A percentile compares a stretch with the other conserved stretches of the same genome.
These are phyloP conservation scores for Leptoclinus maculatus DNA, from an alignment of 2,797 vertebrate genomes.

Conservation along the genomic window DNA sequence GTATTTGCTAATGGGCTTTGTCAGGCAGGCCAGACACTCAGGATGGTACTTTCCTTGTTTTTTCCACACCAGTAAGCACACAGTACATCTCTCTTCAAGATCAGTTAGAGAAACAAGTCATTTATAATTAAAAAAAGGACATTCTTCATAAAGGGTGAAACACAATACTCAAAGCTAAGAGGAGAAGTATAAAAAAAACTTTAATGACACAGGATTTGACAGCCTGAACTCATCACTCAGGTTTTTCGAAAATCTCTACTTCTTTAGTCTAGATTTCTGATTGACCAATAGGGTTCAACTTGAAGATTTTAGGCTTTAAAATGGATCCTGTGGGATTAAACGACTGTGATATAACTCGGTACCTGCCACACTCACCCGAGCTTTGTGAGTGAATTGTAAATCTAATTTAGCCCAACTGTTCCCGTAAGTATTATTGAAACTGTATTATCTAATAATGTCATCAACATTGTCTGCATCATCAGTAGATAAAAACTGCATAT, in stretches of 20 bases:
- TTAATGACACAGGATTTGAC: neutral
- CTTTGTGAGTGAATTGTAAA: neutral
- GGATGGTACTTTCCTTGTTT: neutral
- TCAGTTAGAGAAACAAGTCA: no score
- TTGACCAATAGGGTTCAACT: neutral
- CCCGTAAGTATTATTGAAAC: neutral
- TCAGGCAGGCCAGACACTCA: conserved; percentile 19
- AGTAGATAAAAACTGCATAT: neutral
- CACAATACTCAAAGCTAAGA: neutral
- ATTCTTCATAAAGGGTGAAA: neutral
- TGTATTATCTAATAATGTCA: neutral
- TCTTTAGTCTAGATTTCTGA: neutral
- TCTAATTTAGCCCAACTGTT: neutral
- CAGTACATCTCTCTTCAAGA: neutral
- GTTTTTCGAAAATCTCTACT: neutral
- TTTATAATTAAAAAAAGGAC: no score
- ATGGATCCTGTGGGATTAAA: neutral
- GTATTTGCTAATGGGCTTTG: conserved; percentile 27
- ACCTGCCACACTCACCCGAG: neutral
- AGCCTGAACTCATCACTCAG: neutral
- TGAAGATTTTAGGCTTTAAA: neutral
- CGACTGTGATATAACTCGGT: neutral
- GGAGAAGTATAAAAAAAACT: neutral
- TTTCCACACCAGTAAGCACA: conserved; percentile 3
- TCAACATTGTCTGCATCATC: neutral